Percentiles rank a stretch among this genome's conserved stretches.
These are phyloP conservation scores for Dromius quadrimaculatus DNA, from an alignment of 2,888 invertebrate species.

Conservation along the genomic window DNA sequence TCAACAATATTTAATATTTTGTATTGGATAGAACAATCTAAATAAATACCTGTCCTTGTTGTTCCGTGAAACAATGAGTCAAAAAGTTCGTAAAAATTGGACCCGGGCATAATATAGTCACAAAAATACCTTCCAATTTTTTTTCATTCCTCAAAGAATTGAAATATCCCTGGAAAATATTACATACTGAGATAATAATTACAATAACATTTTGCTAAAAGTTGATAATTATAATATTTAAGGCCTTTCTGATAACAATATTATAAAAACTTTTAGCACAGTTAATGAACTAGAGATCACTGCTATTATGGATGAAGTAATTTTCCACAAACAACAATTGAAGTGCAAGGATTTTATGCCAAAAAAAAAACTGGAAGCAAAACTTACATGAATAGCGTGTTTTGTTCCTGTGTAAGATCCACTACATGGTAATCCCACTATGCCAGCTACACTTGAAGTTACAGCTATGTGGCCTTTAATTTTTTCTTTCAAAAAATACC, in stretches of 20 bases:
- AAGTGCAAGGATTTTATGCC: no score
- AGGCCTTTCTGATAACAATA: no score
- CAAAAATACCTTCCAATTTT: conserved; percentile 70
- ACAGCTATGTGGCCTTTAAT: conserved; percentile 81
- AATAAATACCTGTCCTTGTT: conserved; percentile 72
- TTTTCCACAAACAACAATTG: no score
- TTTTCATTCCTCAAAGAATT: conserved; percentile 74
- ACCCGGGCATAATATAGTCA: conserved; percentile 82
- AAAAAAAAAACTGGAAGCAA: no score
- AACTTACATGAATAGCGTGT: conserved; percentile 79
- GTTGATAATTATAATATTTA: neutral
- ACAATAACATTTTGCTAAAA: no score
- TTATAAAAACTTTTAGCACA: no score
- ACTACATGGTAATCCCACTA: conserved; percentile 76
- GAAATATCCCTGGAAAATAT: conserved; percentile 76
- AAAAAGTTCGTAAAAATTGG: conserved; percentile 80
- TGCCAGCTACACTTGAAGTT: conserved; percentile 82
- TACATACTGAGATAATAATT: conserved; percentile 24
- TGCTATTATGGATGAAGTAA: no score
- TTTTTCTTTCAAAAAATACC: conserved; percentile 70
- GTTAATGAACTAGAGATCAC: no score
- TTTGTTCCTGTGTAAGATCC: conserved; percentile 81
- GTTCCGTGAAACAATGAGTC: conserved; percentile 76
- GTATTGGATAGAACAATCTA: no score
- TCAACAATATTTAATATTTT: no score